phyloP scores from a whole-genome alignment of 2,888 invertebrate species.

The Trachelus tabidus region DNA sequence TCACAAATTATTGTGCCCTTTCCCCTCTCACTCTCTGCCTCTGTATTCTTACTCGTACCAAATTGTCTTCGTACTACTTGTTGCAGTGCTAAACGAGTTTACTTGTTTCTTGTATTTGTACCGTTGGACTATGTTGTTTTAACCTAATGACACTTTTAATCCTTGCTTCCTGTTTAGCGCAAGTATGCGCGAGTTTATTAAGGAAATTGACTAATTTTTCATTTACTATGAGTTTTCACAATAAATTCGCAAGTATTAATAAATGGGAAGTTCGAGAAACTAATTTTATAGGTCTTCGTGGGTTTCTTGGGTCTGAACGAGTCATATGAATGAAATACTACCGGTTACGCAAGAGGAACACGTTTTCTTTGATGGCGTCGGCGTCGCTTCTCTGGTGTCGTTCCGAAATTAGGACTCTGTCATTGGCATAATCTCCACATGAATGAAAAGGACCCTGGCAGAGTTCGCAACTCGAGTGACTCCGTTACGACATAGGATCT shows the following conservation, averaged over 20 bases:
- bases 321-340: conserved; percentile 48
- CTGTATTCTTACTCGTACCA: background rate
- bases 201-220: background rate
- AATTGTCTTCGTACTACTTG: background rate
- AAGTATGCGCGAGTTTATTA: background rate
- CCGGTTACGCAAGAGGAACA: conserved; percentile 23
- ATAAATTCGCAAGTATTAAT: background rate
- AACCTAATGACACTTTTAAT: background rate
- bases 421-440: conserved; percentile 40
- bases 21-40: too few species aligned
- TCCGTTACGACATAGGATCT: conserved; percentile 17
- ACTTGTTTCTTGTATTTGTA: background rate
- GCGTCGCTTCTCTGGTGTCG: conserved; percentile 5
- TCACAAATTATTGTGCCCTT: background rate
- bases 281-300: background rate
- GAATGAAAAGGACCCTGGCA: conserved; percentile 44
- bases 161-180: background rate
- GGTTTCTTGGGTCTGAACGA: conserved; percentile 9
- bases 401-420: conserved; percentile 21
- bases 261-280: background rate
- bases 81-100: background rate
- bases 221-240: background rate
- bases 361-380: conserved; percentile 12
- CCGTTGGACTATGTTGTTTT: background rate
- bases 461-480: background rate